Evolutionary conservation across 2,888 invertebrate species (phyloP), one percentile per base, ranked within the genome.

Genomic region (Tinea pellionella): DNA sequence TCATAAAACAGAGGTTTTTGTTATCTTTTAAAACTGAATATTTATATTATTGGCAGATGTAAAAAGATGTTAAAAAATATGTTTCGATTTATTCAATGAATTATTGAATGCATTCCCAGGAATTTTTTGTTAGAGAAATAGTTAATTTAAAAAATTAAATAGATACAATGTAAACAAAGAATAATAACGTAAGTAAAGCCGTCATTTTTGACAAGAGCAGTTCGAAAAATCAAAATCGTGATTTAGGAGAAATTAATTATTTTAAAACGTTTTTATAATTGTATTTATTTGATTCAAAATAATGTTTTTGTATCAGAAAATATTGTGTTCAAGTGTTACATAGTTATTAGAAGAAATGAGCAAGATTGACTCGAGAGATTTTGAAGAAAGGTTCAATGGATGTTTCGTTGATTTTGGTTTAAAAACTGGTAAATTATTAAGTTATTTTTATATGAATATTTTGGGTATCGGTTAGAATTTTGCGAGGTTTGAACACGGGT

Each of bases 381-480:
- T 86, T 61, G 85, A 84, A 66, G 78, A 78, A 30, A 74, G 86
- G 69, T 86, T 83, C 67, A 68, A 74, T 16, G 77, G 81, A 61
- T 87, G 87, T 64, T 83, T 85, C 64, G 64, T 77, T 42, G 87
- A 87, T 71, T 81, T 86, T 65, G 80, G 77, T 29, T 60, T 85
- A 2, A 87, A 87, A 77, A 80, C 75, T 61, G 74, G 87, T 86
- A 67, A 71, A 18, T 2, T 18, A 43, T 13, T n/a, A n/a, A n/a
- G n/a, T n/a, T n/a, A n/a, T n/a, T n/a, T n/a, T n/a, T n/a, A n/a
- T n/a, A n/a, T n/a, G n/a, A n/a, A n/a, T n/a, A n/a, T n/a, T n/a
- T n/a, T n/a, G n/a, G n/a, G n/a, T n/a, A n/a, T n/a, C n/a, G n/a
- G n/a, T n/a, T n/a, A n/a, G n/a, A n/a, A n/a, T n/a, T n/a, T n/a